Evolutionary conservation across 1,140 invertebrate genomes (phyloP), one percentile per base, ranked within the genome.

Genomic region (Paralvinella palmiformis): DNA sequence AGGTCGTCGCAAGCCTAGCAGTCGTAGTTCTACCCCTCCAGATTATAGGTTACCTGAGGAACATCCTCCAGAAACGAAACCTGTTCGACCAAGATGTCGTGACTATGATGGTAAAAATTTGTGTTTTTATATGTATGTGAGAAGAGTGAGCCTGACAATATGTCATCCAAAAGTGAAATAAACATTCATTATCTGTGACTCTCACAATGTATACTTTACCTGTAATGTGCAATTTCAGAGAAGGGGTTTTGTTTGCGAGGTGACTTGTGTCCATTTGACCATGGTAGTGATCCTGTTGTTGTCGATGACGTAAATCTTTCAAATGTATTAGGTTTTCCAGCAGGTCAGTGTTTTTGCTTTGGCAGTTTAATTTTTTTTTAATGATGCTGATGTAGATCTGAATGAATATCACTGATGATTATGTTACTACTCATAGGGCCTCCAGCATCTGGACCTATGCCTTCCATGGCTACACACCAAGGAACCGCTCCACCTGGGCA

Each of bases 231-330:
- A 31, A n/a, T 31, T 75, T 32, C 77, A 90, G 91, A 94, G 80
- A 92, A 92, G 79, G 94, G 94, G 2, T 96, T 91, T 75, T 98
- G 95, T 77, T 92, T 96, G 86, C 84, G 91, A 32, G 94, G 94
- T 7, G 94, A 97, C 80, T 85, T 93, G 52, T 98, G 95, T 81
- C 92, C 90, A 20, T 98, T 87, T 84, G 94, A 97, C 83, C 94
- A 98, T 81, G 94, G 95, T 17, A 85, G 86, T 3, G 94, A 97
- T 81, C 94, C 94, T 1, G 90, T 97, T 0, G 90, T 97, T 2
- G 81, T 97, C 17, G 93, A 97, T 74, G 91, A 94, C 79, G 85
- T 90, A 5, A 41, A 1, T 52, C 53, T 52, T n/a, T 57, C 66
- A 33, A 55, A 33, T 37, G 50, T 67, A 35, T 27, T 64, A 6